phyloP scores from a whole-genome alignment of 2,888 invertebrate genomes.

The Monochamus alternatus region DNA sequence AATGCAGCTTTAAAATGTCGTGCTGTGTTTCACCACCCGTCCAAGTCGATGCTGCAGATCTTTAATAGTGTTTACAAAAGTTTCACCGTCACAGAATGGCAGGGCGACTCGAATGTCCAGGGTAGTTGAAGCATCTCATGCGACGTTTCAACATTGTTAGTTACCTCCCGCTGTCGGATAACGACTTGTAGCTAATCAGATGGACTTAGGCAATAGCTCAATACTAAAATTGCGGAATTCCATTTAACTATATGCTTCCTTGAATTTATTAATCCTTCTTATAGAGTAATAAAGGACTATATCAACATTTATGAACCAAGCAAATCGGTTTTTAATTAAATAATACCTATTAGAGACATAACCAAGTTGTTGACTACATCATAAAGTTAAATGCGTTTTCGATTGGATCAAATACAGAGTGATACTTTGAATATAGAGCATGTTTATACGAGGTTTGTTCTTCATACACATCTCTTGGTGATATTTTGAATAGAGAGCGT shows the following conservation, averaged over 20 bases:
- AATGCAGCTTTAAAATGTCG: conserved; percentile 68
- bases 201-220: conserved; percentile 28
- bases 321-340: no score
- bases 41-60: conserved; percentile 44
- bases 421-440: no score
- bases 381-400: no score
- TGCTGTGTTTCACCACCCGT: conserved; percentile 61
- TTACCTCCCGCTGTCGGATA: conserved; percentile 60
- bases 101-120: conserved; percentile 64
- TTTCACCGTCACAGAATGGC: conserved; percentile 32
- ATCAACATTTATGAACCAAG: not conserved
- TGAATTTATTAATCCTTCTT: not conserved
- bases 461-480: no score
- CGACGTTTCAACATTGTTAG: conserved; percentile 61
- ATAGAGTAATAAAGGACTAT: not conserved
- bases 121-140: conserved; percentile 66
- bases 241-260: not conserved
- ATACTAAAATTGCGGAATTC: no score
- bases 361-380: no score
- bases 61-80: conserved; percentile 57
- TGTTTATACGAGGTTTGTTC: no score
- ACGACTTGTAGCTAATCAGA: conserved; percentile 67
- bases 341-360: no score
- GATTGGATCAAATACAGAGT: no score
- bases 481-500: no score